Evolutionary conservation across 2,797 vertebrate genomes (phyloP).

Genomic region (Sarcophilus harrisii): DNA sequence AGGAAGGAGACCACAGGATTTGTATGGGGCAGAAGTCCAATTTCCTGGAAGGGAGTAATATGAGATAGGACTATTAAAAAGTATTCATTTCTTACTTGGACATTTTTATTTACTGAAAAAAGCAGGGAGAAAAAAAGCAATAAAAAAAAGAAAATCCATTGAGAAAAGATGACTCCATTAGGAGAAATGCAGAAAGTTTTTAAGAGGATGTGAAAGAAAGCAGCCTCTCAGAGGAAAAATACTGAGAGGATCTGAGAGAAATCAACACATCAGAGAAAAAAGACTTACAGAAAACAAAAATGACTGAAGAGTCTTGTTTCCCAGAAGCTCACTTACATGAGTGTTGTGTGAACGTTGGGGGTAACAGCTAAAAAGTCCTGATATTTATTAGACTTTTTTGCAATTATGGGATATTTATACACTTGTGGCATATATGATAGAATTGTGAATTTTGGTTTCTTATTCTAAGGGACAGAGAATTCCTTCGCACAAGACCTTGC

Average conservation of each 20-base stretch:
- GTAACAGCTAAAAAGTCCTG: background rate
- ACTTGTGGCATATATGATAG: background rate
- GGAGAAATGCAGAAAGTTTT: background rate
- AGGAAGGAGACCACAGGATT: background rate
- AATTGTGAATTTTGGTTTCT: background rate
- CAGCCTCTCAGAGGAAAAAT: background rate
- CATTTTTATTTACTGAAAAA: background rate
- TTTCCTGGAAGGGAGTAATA: background rate
- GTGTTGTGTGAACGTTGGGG: background rate
- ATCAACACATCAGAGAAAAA: background rate
- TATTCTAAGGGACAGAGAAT: background rate
- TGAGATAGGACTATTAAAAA: background rate
- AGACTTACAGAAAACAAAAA: background rate
- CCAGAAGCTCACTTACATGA: background rate
- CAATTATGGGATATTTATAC: background rate
- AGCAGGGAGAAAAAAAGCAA: background rate
- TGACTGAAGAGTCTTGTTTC: background rate
- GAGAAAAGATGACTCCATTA: background rate
- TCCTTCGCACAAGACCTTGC: background rate
- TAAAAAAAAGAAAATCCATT: background rate
- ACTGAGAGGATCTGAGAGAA: background rate
- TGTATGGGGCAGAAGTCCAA: background rate
- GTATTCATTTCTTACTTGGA: background rate
- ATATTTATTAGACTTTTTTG: background rate
- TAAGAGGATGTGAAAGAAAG: background rate